Conservation (phyloP, 2,113 vertebrate genomes). For the Lamprologus ornatipinnis region DNA sequence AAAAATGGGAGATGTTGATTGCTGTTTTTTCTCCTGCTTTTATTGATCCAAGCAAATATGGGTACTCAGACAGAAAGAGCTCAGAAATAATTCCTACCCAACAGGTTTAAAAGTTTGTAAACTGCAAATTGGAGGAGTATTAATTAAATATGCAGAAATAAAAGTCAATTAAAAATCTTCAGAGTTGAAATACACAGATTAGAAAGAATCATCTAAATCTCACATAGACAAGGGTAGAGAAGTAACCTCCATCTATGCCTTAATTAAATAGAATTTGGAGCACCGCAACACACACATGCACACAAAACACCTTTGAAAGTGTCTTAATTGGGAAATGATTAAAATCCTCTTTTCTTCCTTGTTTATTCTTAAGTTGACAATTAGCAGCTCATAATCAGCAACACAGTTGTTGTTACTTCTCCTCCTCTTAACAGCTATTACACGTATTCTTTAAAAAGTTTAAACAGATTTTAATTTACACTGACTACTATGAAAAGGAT, state of each 20-base stretch:
- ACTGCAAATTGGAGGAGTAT: constrained; percentile 20
- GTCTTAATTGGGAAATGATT: constrained; percentile 63
- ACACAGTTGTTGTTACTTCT: neutral
- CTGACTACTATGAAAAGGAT: neutral
- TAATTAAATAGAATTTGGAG: constrained; percentile 50
- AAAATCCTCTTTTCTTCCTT: constrained; percentile 41
- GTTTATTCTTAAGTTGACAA: constrained; percentile 52
- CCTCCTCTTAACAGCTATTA: neutral
- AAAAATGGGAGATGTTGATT: neutral
- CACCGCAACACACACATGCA: constrained; percentile 21
- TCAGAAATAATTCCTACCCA: neutral
- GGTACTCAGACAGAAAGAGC: neutral
- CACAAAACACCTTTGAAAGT: constrained; percentile 41
- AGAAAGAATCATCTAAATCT: constrained; percentile 22
- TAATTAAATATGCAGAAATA: constrained; percentile 55
- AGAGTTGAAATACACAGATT: constrained; percentile 16
- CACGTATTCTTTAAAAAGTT: neutral
- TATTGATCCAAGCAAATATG: neutral
- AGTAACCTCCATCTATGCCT: constrained; percentile 23
- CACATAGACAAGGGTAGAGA: constrained; percentile 42
- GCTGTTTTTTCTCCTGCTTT: neutral
- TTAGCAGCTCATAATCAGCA: constrained; percentile 38
- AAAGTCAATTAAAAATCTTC: constrained; percentile 49
- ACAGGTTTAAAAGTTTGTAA: constrained; percentile 15
- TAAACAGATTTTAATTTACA: neutral